Percentiles rank a stretch among this genome's conserved stretches.
These are phyloP conservation scores for Leptopilina boulardi DNA, from an alignment of 1,140 invertebrate species.

Conservation along the genomic window DNA sequence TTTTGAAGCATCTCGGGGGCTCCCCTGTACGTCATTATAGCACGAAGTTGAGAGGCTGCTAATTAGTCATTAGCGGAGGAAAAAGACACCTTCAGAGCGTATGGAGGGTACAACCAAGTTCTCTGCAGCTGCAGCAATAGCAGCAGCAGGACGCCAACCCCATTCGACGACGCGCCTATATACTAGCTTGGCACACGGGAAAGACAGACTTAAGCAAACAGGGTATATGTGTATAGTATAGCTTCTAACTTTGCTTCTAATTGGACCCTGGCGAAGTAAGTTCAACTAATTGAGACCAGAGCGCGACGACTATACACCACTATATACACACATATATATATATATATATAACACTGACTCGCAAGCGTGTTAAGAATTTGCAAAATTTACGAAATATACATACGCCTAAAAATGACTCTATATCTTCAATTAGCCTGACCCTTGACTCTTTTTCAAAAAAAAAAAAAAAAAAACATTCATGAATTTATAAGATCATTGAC, in stretches of 20 bases:
- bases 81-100: slow-evolving; percentile 73
- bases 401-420: slow-evolving; percentile 31
- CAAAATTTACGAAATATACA: slow-evolving; percentile 46
- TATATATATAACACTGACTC: slow-evolving; percentile 56
- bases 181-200: slow-evolving; percentile 52
- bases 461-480: no score
- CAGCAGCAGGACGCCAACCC: slow-evolving; percentile 36
- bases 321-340: no score
- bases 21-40: slow-evolving; percentile 73
- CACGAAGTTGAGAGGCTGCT: slow-evolving; percentile 70
- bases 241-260: slow-evolving; percentile 75
- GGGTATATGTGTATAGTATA: no score
- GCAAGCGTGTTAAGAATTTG: slow-evolving; percentile 47
- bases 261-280: slow-evolving; percentile 76
- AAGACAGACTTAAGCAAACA: slow-evolving; percentile 73
- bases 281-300: slow-evolving; percentile 77
- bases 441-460: slow-evolving; percentile 8
- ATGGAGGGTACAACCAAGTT: slow-evolving; percentile 49
- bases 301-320: slow-evolving; percentile 61
- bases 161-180: slow-evolving; percentile 62
- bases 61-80: slow-evolving; percentile 76
- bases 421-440: slow-evolving; percentile 10
- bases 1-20: slow-evolving; percentile 52
- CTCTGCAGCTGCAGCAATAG: slow-evolving; percentile 42
- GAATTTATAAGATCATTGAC: no score